Conservation (phyloP, 1,140 invertebrate genomes). For the Chelonus insularis region DNA sequence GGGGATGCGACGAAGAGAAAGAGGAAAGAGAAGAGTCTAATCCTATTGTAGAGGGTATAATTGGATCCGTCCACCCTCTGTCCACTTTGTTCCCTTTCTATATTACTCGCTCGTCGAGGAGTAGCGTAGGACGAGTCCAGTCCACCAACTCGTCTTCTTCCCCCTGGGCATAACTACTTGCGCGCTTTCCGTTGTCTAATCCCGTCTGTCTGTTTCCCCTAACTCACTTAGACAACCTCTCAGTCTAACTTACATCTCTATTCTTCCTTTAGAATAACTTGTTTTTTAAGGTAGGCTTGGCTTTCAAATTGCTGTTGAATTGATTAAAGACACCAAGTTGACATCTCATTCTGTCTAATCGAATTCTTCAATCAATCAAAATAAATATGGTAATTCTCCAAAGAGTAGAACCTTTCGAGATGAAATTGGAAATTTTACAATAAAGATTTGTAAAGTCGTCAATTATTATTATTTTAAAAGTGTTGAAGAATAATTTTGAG, state of each 20-base stretch:
- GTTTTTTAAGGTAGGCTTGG: too few relatives aligned
- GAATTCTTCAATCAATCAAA: too few relatives aligned
- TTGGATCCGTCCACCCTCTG: slow-evolving; percentile 40
- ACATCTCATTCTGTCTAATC: too few relatives aligned
- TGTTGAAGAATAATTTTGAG: neutral
- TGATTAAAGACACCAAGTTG: too few relatives aligned
- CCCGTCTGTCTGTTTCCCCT: slow-evolving; percentile 25
- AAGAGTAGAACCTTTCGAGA: too few relatives aligned
- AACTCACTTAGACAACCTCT: slow-evolving; percentile 5
- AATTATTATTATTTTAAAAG: too few relatives aligned
- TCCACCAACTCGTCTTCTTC: slow-evolving; percentile 37
- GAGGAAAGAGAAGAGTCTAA: slow-evolving; percentile 28
- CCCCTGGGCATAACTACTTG: slow-evolving; percentile 32
- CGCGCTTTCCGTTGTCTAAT: slow-evolving; percentile 35
- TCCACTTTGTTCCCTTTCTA: slow-evolving; percentile 41
- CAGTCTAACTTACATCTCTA: neutral
- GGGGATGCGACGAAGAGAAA: slow-evolving; percentile 19
- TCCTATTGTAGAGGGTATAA: slow-evolving; percentile 46
- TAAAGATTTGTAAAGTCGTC: too few relatives aligned
- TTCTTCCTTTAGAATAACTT: neutral
- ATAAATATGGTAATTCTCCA: neutral
- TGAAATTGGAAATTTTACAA: too few relatives aligned
- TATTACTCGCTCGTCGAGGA: slow-evolving; percentile 13
- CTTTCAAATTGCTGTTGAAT: too few relatives aligned
- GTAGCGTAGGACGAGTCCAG: slow-evolving; percentile 33